phyloP scores from a whole-genome alignment of 2,888 invertebrate genomes.

The Apamea crenata region DNA sequence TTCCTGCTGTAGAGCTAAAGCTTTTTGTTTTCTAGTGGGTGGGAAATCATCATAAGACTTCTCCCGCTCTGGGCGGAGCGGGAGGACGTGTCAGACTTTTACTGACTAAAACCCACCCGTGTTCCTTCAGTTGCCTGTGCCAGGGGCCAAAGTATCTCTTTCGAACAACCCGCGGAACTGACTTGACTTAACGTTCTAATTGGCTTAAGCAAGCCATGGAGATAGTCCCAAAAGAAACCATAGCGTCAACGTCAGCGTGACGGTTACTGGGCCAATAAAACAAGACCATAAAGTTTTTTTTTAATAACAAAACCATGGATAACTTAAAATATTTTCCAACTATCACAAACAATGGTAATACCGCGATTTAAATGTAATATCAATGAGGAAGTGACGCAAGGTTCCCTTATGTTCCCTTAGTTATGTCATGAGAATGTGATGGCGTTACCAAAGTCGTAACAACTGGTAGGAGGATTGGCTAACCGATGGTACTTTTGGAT shows the following conservation, averaged over 20 bases:
- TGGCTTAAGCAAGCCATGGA: neutral
- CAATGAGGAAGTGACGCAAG: constrained; percentile 35
- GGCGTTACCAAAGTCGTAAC: constrained; percentile 2
- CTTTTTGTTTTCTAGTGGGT: neutral
- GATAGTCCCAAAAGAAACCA: neutral
- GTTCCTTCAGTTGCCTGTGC: no score
- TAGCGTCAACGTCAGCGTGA: no score
- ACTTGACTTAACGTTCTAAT: neutral
- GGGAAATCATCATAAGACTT: no score
- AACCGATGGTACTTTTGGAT: constrained; percentile 27
- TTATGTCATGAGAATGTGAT: constrained; percentile 26
- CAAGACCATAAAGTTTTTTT: neutral
- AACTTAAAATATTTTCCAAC: constrained; percentile 8
- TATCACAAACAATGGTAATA: constrained; percentile 16
- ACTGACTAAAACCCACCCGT: no score
- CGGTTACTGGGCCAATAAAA: no score
- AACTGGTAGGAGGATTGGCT: constrained; percentile 30
- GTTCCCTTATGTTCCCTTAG: constrained; percentile 27
- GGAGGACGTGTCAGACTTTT: no score
- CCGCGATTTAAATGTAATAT: constrained; percentile 32
- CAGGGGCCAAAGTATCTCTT: no score
- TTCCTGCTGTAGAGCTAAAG: neutral
- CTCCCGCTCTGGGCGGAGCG: no score
- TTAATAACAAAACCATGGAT: constrained; percentile 8
- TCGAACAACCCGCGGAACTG: no score